Base-by-base conservation (phyloP, 1,140 invertebrate species). In the Caenorhabditis brenneri region DNA sequence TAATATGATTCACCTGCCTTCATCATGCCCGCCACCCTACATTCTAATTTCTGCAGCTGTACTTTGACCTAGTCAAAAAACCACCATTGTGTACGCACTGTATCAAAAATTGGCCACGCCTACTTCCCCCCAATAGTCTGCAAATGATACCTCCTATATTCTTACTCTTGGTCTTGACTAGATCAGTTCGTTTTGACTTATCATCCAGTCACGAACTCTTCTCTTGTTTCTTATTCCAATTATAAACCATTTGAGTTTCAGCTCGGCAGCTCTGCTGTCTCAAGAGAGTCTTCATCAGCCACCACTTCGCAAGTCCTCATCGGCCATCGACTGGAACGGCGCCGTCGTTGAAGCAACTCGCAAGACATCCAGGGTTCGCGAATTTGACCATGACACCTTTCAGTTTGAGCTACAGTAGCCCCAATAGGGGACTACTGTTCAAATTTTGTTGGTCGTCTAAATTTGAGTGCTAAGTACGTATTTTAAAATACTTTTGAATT, bases 271-370 rank as follows among this genome's bases (percentile, higher is more conserved):
- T 48, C 65, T 83, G 27, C 82, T 83, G 82, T 74, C 65, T 42
- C 65, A 74, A 27, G 69, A 55, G 82, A 83, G 48, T 29, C 55
- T 78, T 58, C 74, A 46, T 51, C 29, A 39, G 24, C 82, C 82
- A 48, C 33, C 82, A 31, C 65, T 83, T 58, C 82, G 82, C 69
- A 83, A 83, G n/a, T 83, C 82, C 46, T 83, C 82, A 39, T 83
- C 82, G 42, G 82, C 82, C 36, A 65, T 80, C 24, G 53, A 79
- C 29, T 83, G 82, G 82, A 79, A 74, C 65, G 65, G 65, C 65
- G 65, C 36, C 36, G 65, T 74, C 36, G 36, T 74, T 24, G 65
- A 74, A 74, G 65, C 65, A 42, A 42, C 65, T 74, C 65, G 65
- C 65, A 74, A 74, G n/a, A 74, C 33, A 19, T 74, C 65, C n/a